These are phyloP conservation scores for Cranoglanis bouderius DNA, from an alignment of 2,113 vertebrate genomes.

Conservation along the genomic window DNA sequence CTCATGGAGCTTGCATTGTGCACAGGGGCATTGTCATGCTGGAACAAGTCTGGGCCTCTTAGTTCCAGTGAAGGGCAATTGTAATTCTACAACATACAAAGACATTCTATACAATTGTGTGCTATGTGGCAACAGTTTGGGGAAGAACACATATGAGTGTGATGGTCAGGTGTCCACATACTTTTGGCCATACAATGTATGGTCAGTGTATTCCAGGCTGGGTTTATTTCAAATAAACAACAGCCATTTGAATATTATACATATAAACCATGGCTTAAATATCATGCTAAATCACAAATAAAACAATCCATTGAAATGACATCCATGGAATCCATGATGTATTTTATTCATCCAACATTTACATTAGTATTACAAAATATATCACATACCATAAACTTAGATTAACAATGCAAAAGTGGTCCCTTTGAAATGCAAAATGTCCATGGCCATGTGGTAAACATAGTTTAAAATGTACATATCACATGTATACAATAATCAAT, in stretches of 20 bases:
- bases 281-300: background rate
- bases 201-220: conserved; percentile 6
- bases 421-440: conserved; percentile 24
- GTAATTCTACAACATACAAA: background rate
- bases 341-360: conserved; percentile 47
- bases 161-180: background rate
- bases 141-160: background rate
- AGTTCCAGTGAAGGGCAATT: background rate
- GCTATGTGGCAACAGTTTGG: background rate
- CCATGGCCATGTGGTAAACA: conserved; percentile 5
- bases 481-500: background rate
- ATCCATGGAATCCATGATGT: conserved; percentile 26
- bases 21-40: background rate
- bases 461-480: conserved; percentile 3
- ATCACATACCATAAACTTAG: conserved; percentile 38
- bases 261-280: conserved; percentile 25
- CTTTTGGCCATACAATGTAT: background rate
- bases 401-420: conserved; percentile 28
- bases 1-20: background rate
- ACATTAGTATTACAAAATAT: conserved; percentile 52
- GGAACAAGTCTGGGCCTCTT: background rate
- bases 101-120: no score
- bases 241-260: conserved; percentile 9
- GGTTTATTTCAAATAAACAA: conserved; percentile 10
- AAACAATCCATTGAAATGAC: background rate